Evolutionary conservation across 2,113 vertebrate species (phyloP), one percentile per base, ranked within the genome.

Genomic region (Notechis scutatus): DNA sequence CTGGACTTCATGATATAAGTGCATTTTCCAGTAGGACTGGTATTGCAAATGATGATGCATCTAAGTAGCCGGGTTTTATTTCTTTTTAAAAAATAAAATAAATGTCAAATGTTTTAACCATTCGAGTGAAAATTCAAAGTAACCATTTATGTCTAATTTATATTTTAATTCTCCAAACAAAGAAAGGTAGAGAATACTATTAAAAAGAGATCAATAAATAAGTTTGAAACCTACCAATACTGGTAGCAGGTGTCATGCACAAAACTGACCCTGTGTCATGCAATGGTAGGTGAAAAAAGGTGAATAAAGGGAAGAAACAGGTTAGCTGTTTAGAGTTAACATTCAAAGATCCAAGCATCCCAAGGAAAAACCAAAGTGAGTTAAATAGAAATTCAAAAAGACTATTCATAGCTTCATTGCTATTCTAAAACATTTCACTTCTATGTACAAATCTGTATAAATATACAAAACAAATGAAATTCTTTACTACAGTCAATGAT

Each of bases 171-270:
- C 97, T 94, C 96, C 95, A 96, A 96, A 95, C 96, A 97, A 96
- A 94, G 97, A 96, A 97, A 97, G 94, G 94, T 91, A 97, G 88
- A 96, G 94, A 94, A 98, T 93, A 97, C 95, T 96, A 95, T 96
- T 97, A 90, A 96, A 97, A 95, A 97, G 92, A 98, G 97, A 97
- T 97, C 97, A 97, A 98, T 98, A 98, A 98, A 98, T 97, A 98
- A 98, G 98, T 98, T 98, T 97, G 98, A 96, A 98, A 99, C 99
- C 98, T 99, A 99, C 99, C 99, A 98, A 99, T 98, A 99, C 99
- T 99, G 98, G 98, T 99, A 99, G 98, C 98, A 98, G 99, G 99
- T 98, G 99, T 99, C 99, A 99, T 99, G 99, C 99, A 99, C 98
- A 99, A 99, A 98, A 99, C 99, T 98, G 99, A 99, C 98, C 99